A percentile compares a stretch with the other conserved stretches of the same genome.
phyloP scores from a whole-genome alignment of 2,888 invertebrate genomes.

The Polymixis flavicincta region DNA sequence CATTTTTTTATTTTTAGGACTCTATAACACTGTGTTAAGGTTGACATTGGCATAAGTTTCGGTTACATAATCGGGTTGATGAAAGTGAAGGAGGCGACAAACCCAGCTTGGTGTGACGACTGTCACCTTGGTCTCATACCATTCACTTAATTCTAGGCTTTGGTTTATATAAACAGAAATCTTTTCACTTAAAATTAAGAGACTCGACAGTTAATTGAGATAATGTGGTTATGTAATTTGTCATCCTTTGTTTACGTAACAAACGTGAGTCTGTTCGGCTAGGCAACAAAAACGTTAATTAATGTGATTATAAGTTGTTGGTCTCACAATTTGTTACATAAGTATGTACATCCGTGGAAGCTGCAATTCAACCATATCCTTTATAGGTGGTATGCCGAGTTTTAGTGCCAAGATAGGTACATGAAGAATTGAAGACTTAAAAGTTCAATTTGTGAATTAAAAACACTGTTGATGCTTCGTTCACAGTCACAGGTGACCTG shows the following conservation, averaged over 20 bases:
- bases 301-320: conserved; percentile 30
- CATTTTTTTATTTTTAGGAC: conserved; percentile 4
- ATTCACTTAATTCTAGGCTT: conserved; percentile 60
- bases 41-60: conserved; percentile 29
- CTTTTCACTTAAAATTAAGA: conserved; percentile 15
- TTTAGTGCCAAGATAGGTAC: background rate
- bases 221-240: conserved; percentile 41
- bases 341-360: conserved; percentile 12
- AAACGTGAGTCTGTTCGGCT: background rate
- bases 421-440: background rate
- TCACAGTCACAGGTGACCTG: conserved; percentile 6
- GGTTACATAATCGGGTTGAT: conserved; percentile 53
- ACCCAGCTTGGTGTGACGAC: conserved; percentile 63
- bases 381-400: background rate
- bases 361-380: conserved; percentile 5
- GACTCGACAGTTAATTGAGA: conserved; percentile 31
- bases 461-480: background rate
- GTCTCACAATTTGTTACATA: conserved; percentile 35
- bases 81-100: conserved; percentile 63
- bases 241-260: conserved; percentile 27
- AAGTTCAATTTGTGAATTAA: background rate
- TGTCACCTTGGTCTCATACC: conserved; percentile 66
- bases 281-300: conserved; percentile 40
- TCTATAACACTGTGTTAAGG: conserved; percentile 36
- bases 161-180: conserved; percentile 42